Evolutionary conservation across 2,113 vertebrate species (phyloP).

Genomic region (Bubo bubo): DNA sequence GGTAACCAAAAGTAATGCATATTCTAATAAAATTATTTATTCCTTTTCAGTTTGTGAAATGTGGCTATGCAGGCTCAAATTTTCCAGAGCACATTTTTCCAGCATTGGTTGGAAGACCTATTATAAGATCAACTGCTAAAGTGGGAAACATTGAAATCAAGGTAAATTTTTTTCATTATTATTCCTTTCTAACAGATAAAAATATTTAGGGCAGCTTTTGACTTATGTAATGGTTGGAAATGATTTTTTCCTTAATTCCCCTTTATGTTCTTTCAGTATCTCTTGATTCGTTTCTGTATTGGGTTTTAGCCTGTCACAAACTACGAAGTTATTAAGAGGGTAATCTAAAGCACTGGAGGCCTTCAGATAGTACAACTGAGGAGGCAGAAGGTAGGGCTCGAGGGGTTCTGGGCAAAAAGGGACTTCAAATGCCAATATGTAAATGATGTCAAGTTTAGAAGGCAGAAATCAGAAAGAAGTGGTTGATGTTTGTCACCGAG

Average conservation of each 20-base stretch:
- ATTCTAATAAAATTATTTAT: conserved; percentile 8
- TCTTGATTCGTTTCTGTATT: background rate
- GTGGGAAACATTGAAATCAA: conserved; percentile 99
- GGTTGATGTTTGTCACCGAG: background rate
- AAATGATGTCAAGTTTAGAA: background rate
- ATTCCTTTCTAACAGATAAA: conserved; percentile 23
- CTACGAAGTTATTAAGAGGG: background rate
- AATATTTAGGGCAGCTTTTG: background rate
- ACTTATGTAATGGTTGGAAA: background rate
- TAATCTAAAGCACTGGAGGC: background rate
- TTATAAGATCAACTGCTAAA: conserved; percentile 99
- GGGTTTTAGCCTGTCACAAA: background rate
- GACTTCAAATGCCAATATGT: background rate
- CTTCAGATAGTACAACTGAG: background rate
- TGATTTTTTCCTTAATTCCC: background rate
- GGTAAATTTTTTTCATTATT: conserved; percentile 77
- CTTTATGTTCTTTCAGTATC: background rate
- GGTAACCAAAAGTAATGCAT: background rate
- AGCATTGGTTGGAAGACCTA: conserved; percentile 96
- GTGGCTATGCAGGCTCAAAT: conserved; percentile 97
- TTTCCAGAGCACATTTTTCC: conserved; percentile 99
- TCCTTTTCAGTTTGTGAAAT: conserved; percentile 94
- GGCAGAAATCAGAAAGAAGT: background rate
- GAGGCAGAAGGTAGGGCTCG: background rate
- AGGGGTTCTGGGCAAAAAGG: background rate